These are phyloP conservation scores for Alosa sapidissima DNA, from an alignment of 2,797 vertebrate genomes.

Conservation along the genomic window DNA sequence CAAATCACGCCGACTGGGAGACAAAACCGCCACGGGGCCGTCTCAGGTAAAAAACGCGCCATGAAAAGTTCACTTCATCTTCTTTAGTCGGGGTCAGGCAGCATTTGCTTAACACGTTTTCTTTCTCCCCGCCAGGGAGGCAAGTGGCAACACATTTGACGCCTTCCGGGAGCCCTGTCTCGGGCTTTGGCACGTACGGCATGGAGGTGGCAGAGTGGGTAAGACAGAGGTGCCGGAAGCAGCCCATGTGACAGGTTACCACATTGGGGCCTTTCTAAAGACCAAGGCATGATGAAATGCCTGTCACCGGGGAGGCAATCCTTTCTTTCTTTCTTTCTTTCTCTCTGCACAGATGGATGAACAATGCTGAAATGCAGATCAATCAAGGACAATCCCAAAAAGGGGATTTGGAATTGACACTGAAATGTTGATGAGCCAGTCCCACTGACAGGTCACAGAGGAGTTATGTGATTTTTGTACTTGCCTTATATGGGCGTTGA, in stretches of 20 bases:
- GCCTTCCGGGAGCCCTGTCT: background rate
- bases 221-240: background rate
- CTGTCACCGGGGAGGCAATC: background rate
- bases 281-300: background rate
- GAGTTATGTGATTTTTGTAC: background rate
- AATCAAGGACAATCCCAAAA: background rate
- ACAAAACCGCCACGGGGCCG: background rate
- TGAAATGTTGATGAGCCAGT: constrained; percentile 13
- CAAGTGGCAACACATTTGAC: constrained; percentile 8
- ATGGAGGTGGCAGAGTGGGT: background rate
- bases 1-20: background rate
- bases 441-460: background rate
- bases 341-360: background rate
- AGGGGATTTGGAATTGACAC: background rate
- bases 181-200: background rate
- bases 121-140: background rate
- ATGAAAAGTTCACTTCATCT: constrained; percentile 24
- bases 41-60: background rate
- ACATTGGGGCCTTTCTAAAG: background rate
- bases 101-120: background rate
- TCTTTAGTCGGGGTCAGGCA: background rate
- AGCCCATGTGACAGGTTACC: background rate
- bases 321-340: background rate
- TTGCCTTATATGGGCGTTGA: background rate
- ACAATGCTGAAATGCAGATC: background rate